A percentile compares a stretch with the other conserved stretches of the same genome.
phyloP scores from a whole-genome alignment of 2,113 vertebrate genomes.

The Nasalis larvatus region DNA sequence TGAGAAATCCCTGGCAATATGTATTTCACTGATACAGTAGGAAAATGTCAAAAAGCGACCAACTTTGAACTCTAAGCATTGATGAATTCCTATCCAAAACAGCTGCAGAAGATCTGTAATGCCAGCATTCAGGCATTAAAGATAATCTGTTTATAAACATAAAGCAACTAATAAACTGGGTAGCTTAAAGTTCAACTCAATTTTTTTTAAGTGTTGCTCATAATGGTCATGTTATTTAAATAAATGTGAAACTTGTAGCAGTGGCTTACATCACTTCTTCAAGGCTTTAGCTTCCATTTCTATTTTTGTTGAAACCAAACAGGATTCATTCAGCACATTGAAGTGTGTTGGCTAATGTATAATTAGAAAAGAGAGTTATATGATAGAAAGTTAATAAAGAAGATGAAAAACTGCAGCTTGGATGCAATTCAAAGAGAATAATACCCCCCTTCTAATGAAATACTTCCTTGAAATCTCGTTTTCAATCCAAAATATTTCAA shows the following conservation, averaged over 20 bases:
- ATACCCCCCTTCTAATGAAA: conserved; percentile 44
- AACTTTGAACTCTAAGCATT: conserved; percentile 79
- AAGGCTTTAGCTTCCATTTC: neutral
- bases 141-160: conserved; percentile 82
- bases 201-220: neutral
- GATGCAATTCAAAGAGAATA: neutral
- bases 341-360: neutral
- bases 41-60: conserved; percentile 80
- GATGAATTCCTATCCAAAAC: conserved; percentile 82
- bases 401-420: neutral
- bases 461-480: conserved; percentile 52
- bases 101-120: conserved; percentile 81
- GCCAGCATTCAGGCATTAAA: conserved; percentile 81
- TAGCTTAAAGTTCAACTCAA: neutral
- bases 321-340: conserved; percentile 22
- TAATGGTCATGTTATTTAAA: neutral
- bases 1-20: conserved; percentile 86
- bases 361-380: conserved; percentile 8
- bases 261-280: neutral
- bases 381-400: conserved; percentile 51
- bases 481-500: conserved; percentile 49
- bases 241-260: neutral
- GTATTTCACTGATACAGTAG: conserved; percentile 86
- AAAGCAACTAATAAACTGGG: conserved; percentile 77
- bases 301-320: neutral